Evolutionary conservation across 2,888 invertebrate species (phyloP).

Genomic region (Drosophila cracens): DNA sequence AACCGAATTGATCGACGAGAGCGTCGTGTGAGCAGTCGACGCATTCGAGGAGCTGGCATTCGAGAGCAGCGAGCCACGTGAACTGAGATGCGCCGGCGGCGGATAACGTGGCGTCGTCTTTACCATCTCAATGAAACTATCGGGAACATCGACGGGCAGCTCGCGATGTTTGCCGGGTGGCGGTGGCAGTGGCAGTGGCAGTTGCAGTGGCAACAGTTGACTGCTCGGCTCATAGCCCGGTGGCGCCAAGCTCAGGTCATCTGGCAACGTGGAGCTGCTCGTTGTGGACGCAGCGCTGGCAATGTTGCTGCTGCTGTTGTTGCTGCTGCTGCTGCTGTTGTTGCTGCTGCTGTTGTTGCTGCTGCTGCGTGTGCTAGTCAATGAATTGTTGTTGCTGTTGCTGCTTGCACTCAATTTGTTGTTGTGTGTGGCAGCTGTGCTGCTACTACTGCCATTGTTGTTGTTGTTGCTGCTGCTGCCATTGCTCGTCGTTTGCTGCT

Average conservation of each 20-base stretch:
- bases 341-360: constrained; percentile 50
- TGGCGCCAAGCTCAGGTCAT: constrained; percentile 80
- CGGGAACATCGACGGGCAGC: constrained; percentile 95
- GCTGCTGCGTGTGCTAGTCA: constrained; percentile 25
- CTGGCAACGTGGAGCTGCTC: constrained; percentile 63
- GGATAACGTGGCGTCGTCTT: constrained; percentile 91
- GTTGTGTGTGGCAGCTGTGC: constrained; percentile 24
- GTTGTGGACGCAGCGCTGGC: constrained; percentile 37
- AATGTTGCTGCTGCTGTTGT: constrained; percentile 41
- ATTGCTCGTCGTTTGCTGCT: constrained; percentile 33
- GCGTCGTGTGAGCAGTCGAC: constrained; percentile 73
- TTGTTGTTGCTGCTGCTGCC: constrained; percentile 27
- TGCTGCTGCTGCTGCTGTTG: constrained; percentile 45
- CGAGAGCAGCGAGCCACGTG: constrained; percentile 81
- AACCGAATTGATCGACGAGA: constrained; percentile 39
- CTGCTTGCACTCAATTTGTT: constrained; percentile 12
- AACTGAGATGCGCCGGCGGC: constrained; percentile 85
- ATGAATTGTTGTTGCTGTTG: constrained; percentile 53
- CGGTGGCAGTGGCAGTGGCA: constrained; percentile 23
- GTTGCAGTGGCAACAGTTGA: constrained; percentile 20
- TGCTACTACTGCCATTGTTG: constrained; percentile 24
- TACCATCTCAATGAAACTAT: constrained; percentile 93
- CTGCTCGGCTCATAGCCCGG: constrained; percentile 81
- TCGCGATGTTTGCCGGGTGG: constrained; percentile 86
- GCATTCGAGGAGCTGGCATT: constrained; percentile 74